These are phyloP conservation scores for Mastomys natalensis DNA, from an alignment of 2,113 vertebrate genomes.

Conservation along the genomic window DNA sequence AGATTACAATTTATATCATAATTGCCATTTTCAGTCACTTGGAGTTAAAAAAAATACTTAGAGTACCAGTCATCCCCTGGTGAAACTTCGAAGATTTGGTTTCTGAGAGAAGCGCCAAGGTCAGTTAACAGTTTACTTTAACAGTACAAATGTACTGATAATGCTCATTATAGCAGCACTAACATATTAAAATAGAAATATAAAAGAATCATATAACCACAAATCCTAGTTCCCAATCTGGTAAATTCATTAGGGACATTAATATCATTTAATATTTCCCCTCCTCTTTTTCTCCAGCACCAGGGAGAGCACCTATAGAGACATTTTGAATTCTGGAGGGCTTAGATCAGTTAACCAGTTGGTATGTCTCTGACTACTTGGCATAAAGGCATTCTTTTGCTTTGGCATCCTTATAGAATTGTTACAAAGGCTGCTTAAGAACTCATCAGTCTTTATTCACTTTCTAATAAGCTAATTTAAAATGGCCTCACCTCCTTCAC, in stretches of 20 bases:
- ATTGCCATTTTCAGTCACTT: slow-evolving; percentile 55
- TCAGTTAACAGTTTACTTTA: slow-evolving; percentile 57
- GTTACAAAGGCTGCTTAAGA: slow-evolving; percentile 32
- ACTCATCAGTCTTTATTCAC: neutral
- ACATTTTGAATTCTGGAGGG: slow-evolving; percentile 21
- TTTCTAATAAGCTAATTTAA: slow-evolving; percentile 58
- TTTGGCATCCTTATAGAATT: neutral
- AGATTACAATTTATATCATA: slow-evolving; percentile 55
- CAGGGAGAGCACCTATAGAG: slow-evolving; percentile 42
- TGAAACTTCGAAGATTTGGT: slow-evolving; percentile 34
- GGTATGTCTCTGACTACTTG: neutral
- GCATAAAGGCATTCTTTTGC: slow-evolving; percentile 17
- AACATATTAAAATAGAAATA: slow-evolving; percentile 67
- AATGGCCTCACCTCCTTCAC: neutral
- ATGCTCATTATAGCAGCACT: slow-evolving; percentile 46
- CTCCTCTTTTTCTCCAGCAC: slow-evolving; percentile 11
- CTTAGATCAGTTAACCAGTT: slow-evolving; percentile 11
- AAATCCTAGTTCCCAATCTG: slow-evolving; percentile 56
- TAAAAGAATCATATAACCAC: slow-evolving; percentile 46
- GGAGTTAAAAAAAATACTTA: slow-evolving; percentile 12
- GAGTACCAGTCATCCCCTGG: slow-evolving; percentile 16
- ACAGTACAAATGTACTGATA: neutral
- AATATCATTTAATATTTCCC: slow-evolving; percentile 45
- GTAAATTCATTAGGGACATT: slow-evolving; percentile 43
- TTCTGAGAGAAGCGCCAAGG: slow-evolving; percentile 27